Base-by-base conservation (phyloP, 2,888 invertebrate genomes). In the Drosophila mercatorum region DNA sequence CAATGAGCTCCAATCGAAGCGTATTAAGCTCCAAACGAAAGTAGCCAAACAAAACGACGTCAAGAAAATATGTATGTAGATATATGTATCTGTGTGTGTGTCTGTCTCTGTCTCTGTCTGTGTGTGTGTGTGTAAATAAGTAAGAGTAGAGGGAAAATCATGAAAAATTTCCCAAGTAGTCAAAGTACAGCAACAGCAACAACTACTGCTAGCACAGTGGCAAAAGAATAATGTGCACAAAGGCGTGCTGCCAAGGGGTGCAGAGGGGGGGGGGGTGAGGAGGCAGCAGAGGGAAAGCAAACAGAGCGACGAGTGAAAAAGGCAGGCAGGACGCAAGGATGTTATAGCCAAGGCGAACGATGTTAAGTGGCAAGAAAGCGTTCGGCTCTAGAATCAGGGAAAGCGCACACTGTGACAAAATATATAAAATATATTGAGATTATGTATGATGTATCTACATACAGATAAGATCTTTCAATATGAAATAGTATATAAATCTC, bases 81-180 rank as follows among this genome's bases (percentile, higher is more conserved):
- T 38, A 14, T 38, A 14, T 8, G 36, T 52, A 7, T 4, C 49
- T 52, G 26, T 28, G 46, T 36, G 47, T 53, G 55, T 53, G 40
- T 72, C 22, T 22, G 22, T 22, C 22, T 22, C 22, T 1, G 17
- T 17, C 17, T 17, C 17, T 17, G 17, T 17, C 0, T 17, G 17
- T 17, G 17, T 17, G 55, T 34, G 46, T 36, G 47, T 53, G 40
- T 72, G 17, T 59, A 41, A 49, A 31, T 47, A 51, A 38, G 38
- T 55, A 51, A 44, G 59, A 57, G 43, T 46, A 56, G 41, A 59
- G 71, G 57, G 65, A 79, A 77, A 77, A 80, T 77, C 85, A 77
- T 71, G 83, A 80, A 78, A 83, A 73, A 80, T 75, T 68, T 74
- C 64, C 68, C 88, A 79, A 84, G 88, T 68, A 80, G 70, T 79